Conservation (phyloP, 2,113 vertebrate species). For the Apaloderma vittatum region DNA sequence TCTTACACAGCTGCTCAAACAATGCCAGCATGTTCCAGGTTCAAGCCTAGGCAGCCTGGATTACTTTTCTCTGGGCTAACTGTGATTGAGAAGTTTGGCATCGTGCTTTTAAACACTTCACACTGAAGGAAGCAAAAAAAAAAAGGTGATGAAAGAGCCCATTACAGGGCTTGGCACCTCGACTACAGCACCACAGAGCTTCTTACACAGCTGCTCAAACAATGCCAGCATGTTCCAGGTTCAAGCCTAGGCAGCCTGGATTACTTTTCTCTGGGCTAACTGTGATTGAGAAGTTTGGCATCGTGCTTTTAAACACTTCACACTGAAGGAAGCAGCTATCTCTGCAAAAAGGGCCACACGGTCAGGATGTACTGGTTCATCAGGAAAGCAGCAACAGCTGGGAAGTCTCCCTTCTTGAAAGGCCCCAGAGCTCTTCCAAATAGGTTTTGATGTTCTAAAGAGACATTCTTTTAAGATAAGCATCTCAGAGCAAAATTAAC, state of each 20-base stretch:
- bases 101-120: background rate
- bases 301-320: background rate
- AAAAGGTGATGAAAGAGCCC: background rate
- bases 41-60: background rate
- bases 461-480: background rate
- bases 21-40: background rate
- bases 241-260: background rate
- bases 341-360: background rate
- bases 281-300: background rate
- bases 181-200: background rate
- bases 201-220: background rate
- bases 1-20: background rate
- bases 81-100: background rate
- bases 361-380: background rate
- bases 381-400: background rate
- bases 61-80: background rate
- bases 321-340: background rate
- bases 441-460: background rate
- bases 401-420: background rate
- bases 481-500: background rate
- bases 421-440: background rate
- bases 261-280: background rate
- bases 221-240: background rate
- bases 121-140: background rate
- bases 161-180: background rate